These are phyloP conservation scores for Brachyhypopomus occidentalis DNA, from an alignment of 2,113 vertebrate genomes.

Conservation along the genomic window DNA sequence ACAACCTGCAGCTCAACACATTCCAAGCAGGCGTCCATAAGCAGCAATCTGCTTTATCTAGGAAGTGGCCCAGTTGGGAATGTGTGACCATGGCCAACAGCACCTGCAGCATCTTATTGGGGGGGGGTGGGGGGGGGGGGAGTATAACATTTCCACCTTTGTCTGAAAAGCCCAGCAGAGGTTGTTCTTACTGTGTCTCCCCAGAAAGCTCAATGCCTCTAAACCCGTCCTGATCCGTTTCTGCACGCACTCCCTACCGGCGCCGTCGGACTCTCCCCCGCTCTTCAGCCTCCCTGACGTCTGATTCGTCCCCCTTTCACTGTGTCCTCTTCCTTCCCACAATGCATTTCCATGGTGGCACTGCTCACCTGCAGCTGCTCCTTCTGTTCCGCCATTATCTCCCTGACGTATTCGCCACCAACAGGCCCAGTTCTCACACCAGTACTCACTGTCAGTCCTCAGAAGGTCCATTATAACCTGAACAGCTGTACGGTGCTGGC, in stretches of 20 bases:
- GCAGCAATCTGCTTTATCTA: background rate
- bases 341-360: background rate
- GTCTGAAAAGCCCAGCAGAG: background rate
- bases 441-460: background rate
- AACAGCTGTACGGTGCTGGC: background rate
- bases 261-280: no score
- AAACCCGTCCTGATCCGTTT: background rate
- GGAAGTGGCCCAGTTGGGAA: slow-evolving; percentile 3
- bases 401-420: background rate
- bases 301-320: no score
- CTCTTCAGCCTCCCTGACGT: no score
- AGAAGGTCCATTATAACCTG: background rate
- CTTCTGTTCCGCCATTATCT: background rate
- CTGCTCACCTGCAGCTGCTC: background rate
- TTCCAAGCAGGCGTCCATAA: background rate
- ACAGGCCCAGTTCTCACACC: background rate
- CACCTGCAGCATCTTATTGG: background rate
- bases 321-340: no score
- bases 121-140: background rate
- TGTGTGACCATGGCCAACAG: background rate
- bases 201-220: background rate
- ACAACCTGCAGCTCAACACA: background rate
- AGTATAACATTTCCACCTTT: background rate
- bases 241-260: background rate
- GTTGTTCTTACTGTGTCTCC: background rate